phyloP scores from a whole-genome alignment of 2,113 vertebrate genomes.

The Peromyscus californicus region DNA sequence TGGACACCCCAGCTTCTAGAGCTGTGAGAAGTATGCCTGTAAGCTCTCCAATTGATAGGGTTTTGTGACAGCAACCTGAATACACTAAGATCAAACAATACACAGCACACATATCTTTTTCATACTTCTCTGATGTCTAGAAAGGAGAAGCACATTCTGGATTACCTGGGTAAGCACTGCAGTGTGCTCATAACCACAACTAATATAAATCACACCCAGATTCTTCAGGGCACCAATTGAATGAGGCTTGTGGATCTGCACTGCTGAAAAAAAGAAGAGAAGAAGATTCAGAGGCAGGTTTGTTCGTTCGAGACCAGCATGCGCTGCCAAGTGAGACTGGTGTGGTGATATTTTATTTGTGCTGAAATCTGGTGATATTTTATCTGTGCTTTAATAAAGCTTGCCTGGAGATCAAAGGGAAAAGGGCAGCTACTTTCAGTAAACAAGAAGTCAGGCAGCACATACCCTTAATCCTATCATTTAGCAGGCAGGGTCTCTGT shows the following conservation, averaged over 20 bases:
- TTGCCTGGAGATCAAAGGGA: too few relatives aligned
- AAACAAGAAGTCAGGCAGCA: too few relatives aligned
- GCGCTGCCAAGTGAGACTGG: not conserved
- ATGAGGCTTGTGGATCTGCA: slow-evolving; percentile 91
- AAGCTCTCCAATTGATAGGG: not conserved
- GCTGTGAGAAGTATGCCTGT: not conserved
- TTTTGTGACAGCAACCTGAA: not conserved
- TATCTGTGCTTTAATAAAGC: too few relatives aligned
- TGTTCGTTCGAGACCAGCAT: not conserved
- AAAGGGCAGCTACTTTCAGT: too few relatives aligned
- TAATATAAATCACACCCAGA: slow-evolving; percentile 95
- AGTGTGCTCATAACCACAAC: slow-evolving; percentile 91
- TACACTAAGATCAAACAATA: not conserved
- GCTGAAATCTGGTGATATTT: too few relatives aligned
- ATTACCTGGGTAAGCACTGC: slow-evolving; percentile 93
- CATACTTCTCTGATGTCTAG: not conserved
- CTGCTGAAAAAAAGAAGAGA: slow-evolving; percentile 55
- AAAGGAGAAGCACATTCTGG: not conserved
- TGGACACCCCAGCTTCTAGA: not conserved
- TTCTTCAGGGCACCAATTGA: slow-evolving; percentile 91
- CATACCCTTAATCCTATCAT: too few relatives aligned
- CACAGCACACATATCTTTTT: not conserved
- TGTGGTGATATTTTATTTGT: not conserved
- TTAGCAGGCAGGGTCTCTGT: too few relatives aligned
- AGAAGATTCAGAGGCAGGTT: not conserved